Evolutionary conservation across 2,113 vertebrate species (phyloP).

Genomic region (Microcebus lehilahytsara): DNA sequence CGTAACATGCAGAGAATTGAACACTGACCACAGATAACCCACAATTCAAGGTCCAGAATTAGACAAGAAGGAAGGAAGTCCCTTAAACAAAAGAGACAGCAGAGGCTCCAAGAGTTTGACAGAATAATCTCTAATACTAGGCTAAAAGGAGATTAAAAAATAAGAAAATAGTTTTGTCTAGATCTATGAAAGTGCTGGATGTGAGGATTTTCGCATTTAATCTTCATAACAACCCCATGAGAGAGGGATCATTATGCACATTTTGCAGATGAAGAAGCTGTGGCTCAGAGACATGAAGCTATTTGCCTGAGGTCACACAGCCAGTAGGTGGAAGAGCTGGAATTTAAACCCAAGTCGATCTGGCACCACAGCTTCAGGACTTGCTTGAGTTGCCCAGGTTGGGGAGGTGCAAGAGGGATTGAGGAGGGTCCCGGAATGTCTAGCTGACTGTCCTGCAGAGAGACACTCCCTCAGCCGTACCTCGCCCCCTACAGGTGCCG

Average conservation of each 20-base stretch:
- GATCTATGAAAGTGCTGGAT: not conserved
- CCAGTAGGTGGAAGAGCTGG: not conserved
- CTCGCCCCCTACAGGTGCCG: not conserved
- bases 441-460: not conserved
- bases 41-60: not conserved
- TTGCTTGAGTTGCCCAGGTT: not conserved
- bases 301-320: not conserved
- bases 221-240: not conserved
- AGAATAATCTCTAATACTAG: not conserved
- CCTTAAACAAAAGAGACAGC: not conserved
- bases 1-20: not conserved
- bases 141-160: not conserved
- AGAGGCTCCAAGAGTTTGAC: not conserved
- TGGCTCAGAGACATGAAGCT: not conserved
- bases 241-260: not conserved
- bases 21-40: accelerated
- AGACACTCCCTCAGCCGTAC: not conserved
- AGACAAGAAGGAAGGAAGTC: not conserved
- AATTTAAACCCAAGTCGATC: not conserved
- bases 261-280: not conserved
- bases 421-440: not conserved
- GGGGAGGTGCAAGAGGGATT: not conserved
- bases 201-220: not conserved
- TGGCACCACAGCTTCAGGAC: not conserved
- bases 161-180: not conserved